Percentiles rank a stretch among this genome's conserved stretches.
These are phyloP conservation scores for Oreochromis niloticus DNA, from an alignment of 2,113 vertebrate species.

Conservation along the genomic window DNA sequence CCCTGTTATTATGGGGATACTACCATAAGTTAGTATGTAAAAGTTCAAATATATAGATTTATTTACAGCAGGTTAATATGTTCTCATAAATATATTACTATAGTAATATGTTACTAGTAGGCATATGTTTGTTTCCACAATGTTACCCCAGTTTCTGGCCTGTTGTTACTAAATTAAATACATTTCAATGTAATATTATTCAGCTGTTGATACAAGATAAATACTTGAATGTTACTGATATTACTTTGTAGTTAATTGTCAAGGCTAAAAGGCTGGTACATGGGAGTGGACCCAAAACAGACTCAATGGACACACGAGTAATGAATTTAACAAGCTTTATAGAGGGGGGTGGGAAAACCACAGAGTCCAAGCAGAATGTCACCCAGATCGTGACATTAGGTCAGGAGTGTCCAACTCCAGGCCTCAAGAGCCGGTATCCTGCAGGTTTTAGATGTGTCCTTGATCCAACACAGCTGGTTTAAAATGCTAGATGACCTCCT, in stretches of 20 bases:
- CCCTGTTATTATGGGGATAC: not conserved
- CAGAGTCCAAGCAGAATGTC: not conserved
- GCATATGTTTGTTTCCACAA: not conserved
- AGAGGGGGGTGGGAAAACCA: not conserved
- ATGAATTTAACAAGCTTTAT: not conserved
- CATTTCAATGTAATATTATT: not conserved
- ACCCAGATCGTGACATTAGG: not conserved
- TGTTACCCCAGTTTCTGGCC: not conserved
- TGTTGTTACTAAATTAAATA: not conserved
- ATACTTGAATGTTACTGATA: rapidly evolving
- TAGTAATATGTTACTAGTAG: not conserved
- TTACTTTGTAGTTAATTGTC: not conserved
- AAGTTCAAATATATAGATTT: not conserved
- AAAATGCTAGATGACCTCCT: not conserved
- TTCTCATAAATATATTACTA: not conserved
- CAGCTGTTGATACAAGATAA: not conserved
- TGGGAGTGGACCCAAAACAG: not conserved
- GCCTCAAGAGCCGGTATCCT: not conserved
- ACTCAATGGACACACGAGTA: not conserved
- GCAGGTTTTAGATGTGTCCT: not conserved
- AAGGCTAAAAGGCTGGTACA: not conserved
- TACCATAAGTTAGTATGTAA: rapidly evolving
- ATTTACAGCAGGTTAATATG: not conserved
- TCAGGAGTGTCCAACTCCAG: not conserved
- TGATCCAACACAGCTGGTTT: not conserved